These are phyloP conservation scores for Thymelicus lineola DNA, from an alignment of 2,888 invertebrate genomes.

Conservation along the genomic window DNA sequence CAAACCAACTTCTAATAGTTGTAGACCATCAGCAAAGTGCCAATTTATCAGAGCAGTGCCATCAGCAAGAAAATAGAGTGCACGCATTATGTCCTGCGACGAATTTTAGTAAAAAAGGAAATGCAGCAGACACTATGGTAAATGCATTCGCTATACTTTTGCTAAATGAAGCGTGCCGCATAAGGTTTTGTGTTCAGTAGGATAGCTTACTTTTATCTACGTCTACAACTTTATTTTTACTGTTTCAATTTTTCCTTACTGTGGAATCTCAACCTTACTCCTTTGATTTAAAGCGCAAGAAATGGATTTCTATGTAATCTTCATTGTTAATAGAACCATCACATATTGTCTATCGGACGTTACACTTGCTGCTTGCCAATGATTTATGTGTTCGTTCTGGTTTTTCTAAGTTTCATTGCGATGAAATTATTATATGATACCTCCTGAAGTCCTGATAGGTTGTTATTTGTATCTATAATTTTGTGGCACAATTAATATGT, in stretches of 20 bases:
- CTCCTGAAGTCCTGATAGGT: conserved; percentile 25
- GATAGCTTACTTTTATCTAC: conserved; percentile 61
- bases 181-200: conserved; percentile 63
- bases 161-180: conserved; percentile 81
- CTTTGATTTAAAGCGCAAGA: background rate
- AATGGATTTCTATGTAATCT: conserved; percentile 43
- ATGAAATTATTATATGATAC: conserved; percentile 28
- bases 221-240: conserved; percentile 51
- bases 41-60: conserved; percentile 55
- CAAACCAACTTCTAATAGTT: conserved; percentile 34
- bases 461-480: too few relatives aligned
- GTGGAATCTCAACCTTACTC: conserved; percentile 49
- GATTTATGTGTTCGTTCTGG: conserved; percentile 70
- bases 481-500: too few relatives aligned
- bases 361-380: conserved; percentile 63
- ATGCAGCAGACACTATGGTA: conserved; percentile 60
- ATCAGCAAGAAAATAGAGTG: conserved; percentile 54
- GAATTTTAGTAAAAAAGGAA: conserved; percentile 67
- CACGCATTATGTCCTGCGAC: conserved; percentile 54
- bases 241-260: conserved; percentile 13
- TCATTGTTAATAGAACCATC: conserved; percentile 50
- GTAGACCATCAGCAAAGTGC: conserved; percentile 47
- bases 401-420: conserved; percentile 54
- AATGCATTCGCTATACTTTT: conserved; percentile 82
- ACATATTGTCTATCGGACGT: conserved; percentile 67